Base-by-base conservation (phyloP, 1,140 invertebrate genomes). In the Procambarus virginalis region DNA sequence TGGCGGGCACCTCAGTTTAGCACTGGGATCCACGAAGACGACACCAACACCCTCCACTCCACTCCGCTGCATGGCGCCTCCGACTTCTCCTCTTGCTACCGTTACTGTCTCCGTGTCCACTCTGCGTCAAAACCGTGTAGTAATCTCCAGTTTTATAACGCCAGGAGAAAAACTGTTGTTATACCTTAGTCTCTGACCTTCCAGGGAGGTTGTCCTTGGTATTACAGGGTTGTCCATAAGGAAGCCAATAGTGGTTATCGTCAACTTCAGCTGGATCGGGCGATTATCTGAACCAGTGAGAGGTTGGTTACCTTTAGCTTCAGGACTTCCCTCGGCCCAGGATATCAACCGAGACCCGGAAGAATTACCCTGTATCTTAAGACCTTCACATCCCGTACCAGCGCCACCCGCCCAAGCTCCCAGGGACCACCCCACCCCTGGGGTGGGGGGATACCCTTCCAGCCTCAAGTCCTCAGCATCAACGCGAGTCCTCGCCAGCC, bases 1-100 rank as follows among this genome's bases (percentile, higher is more conserved):
- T 73, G 82, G 45, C 20, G 82, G 64, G 68, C 82, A 70, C 45
- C 82, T 84, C 82, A 84, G 82, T 84, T 75, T 84, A 84, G 82
- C 82, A 75, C 82, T 84, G 82, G 68, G 48, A 55, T 48, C 82
- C 64, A 84, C 82, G 46, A 84, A 49, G 68, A 49, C 82, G 75
- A 4, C 82, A 84, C 68, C 82, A 55, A 58, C 82, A 68, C 82
- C 68, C 46, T 70, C 68, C 64, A 81, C 77, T 49, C 81, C 81
- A 34, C 51, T 55, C 12, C 51, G 82, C 82, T 84, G 82, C 64
- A 84, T 84, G 82, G 82, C 82, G 82, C 82, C 82, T 75, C 82
- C 82, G 20, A 55, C 68, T 20, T 64, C 82, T n/a, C 48, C 82
- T 64, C 20, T 48, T 75, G 82, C 82, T 75, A 55, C 64, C 55